Percentiles rank a stretch among this genome's conserved stretches.
These are phyloP conservation scores for Brachionus rotundiformis DNA, from an alignment of 1,140 invertebrate genomes.

Conservation along the genomic window DNA sequence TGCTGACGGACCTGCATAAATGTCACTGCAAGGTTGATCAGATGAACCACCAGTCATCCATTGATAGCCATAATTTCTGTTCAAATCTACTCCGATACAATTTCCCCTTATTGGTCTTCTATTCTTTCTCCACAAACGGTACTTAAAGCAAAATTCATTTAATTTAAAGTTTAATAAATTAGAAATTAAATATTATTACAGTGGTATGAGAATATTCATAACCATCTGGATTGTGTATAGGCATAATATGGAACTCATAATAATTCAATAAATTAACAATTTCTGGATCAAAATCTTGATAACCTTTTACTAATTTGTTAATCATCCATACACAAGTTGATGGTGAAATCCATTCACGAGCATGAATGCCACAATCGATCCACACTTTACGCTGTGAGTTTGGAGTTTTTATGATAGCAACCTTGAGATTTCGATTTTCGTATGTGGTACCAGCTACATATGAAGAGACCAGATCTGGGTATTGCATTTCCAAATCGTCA, in stretches of 20 bases:
- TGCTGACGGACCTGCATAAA: conserved; percentile 30
- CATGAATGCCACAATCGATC: conserved; percentile 52
- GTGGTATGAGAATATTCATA: conserved; percentile 33
- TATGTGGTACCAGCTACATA: background rate
- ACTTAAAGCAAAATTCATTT: no score
- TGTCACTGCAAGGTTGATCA: conserved; percentile 50
- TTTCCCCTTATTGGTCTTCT: conserved; percentile 22
- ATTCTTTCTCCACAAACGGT: conserved; percentile 54
- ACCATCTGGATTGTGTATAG: conserved; percentile 51
- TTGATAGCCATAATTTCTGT: conserved; percentile 41
- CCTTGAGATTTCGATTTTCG: conserved; percentile 41
- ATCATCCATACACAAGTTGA: conserved; percentile 53
- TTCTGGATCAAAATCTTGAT: background rate
- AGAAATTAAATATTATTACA: background rate
- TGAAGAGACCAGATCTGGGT: background rate
- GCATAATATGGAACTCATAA: conserved; percentile 44
- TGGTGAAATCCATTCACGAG: conserved; percentile 61
- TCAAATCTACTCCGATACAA: conserved; percentile 50
- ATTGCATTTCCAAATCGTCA: background rate
- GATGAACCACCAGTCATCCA: conserved; percentile 52
- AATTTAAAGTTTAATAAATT: background rate
- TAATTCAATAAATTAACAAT: conserved; percentile 25
- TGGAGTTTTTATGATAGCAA: conserved; percentile 21
- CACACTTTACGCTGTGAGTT: background rate
- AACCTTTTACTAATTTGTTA: conserved; percentile 30